Conservation (phyloP, 2,113 vertebrate genomes). For the Galbula dea region DNA sequence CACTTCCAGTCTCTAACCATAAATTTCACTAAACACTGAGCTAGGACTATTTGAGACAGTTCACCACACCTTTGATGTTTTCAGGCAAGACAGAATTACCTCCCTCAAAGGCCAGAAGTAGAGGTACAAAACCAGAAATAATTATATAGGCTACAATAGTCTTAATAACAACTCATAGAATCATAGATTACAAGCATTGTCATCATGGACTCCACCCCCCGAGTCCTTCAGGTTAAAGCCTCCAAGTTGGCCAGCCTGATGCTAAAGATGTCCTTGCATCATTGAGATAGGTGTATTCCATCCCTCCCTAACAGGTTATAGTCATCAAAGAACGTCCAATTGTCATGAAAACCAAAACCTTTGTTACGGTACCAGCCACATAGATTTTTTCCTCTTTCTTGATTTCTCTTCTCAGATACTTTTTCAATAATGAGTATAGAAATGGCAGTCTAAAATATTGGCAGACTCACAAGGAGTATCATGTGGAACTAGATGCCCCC, state of each 20-base stretch:
- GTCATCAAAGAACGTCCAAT: too few relatives aligned
- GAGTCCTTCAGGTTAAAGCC: too few relatives aligned
- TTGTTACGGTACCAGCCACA: neutral
- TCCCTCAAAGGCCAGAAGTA: neutral
- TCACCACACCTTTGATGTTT: neutral
- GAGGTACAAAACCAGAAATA: neutral
- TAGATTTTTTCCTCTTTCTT: neutral
- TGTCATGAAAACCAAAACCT: too few relatives aligned
- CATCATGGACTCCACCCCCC: too few relatives aligned
- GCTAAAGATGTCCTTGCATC: too few relatives aligned
- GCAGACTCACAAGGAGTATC: neutral
- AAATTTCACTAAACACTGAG: neutral
- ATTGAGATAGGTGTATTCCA: too few relatives aligned
- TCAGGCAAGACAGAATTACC: neutral
- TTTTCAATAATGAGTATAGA: neutral
- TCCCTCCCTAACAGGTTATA: too few relatives aligned
- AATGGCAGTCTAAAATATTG: neutral
- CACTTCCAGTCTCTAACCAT: neutral
- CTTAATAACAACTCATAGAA: neutral
- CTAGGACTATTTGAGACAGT: neutral
- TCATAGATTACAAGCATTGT: too few relatives aligned
- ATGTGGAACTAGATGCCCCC: neutral
- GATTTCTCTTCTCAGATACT: neutral
- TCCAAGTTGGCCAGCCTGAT: too few relatives aligned
- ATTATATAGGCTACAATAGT: neutral